Base-by-base conservation (phyloP, 2,888 invertebrate species). In the Anagyrus pseudococci region DNA sequence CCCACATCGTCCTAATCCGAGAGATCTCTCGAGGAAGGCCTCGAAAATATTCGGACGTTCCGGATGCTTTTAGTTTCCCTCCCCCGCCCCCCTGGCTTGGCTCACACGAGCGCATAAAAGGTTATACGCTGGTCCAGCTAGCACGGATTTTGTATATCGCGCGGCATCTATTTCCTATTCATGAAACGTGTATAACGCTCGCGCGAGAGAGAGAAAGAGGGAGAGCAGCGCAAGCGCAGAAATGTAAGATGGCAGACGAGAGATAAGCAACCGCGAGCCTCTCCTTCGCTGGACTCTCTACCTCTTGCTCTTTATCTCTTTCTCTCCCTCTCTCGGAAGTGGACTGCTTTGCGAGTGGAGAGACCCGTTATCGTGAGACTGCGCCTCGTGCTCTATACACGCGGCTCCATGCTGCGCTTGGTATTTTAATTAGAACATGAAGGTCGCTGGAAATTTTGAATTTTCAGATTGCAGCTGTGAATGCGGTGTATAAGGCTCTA, bases 221-320 rank as follows among this genome's bases (percentile, higher is more conserved):
- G 8, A 13, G 15, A 13, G 15, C 17, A 43, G 41, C n/a, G 54
- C 29, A 13, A 43, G 48, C 43, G 33, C 26, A 41, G 20, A 48
- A 48, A 57, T 57, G 53, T 57, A 62, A 62, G 62, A 57, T 62
- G 52, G 52, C 48, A 52, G 57, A 57, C 46, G 46, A 2, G 15
- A 52, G 62, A 62, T 62, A 52, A 48, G 17, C 26, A 8, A 26
- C 26, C 19, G 7, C 19, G 1, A 15, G 19, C 22, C 13, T 10
- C 46, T 46, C 46, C 23, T 46, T 22, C 41, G 41, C 6, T n/a
- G n/a, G n/a, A 41, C n/a, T 41, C 4, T n/a, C 41, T n/a, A 41
- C 15, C 33, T n/a, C n/a, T n/a, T n/a, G n/a, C n/a, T n/a, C n/a
- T n/a, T n/a, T n/a, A n/a, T n/a, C n/a, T n/a, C n/a, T n/a, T n/a